These are phyloP conservation scores for Eucriotettix oculatus DNA, from an alignment of 2,888 invertebrate species.

Conservation along the genomic window DNA sequence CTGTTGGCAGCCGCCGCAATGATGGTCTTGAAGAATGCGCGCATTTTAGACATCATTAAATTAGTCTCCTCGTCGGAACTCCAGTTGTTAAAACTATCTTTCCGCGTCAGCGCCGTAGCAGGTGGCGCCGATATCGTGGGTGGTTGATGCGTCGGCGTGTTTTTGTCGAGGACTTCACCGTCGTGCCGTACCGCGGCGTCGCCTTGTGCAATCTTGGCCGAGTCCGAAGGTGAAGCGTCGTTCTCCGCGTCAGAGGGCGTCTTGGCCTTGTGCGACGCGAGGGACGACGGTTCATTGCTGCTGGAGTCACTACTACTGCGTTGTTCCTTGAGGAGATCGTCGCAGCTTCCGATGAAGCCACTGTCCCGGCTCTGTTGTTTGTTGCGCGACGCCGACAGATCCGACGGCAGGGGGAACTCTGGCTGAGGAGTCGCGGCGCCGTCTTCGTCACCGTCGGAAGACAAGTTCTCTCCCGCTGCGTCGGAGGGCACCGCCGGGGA, in stretches of 20 bases:
- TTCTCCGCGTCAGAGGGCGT: background rate
- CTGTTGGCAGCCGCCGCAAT: conserved; percentile 41
- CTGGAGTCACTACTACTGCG: conserved; percentile 4
- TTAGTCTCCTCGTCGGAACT: conserved; percentile 88
- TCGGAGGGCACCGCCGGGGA: background rate
- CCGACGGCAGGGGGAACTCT: conserved; percentile 33
- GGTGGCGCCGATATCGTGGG: conserved; percentile 34
- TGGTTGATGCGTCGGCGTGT: too few species aligned
- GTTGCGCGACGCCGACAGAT: conserved; percentile 30
- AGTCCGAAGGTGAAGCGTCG: background rate
- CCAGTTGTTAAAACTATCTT: conserved; percentile 88
- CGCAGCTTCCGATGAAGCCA: conserved; percentile 77
- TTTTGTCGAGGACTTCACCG: background rate
- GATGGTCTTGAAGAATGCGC: conserved; percentile 82
- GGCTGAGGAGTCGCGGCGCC: conserved; percentile 52
- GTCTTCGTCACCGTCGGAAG: conserved; percentile 29
- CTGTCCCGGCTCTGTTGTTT: conserved; percentile 76
- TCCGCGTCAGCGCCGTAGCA: conserved; percentile 47
- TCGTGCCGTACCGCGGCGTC: background rate
- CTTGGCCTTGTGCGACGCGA: background rate
- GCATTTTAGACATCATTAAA: conserved; percentile 88
- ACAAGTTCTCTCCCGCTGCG: background rate
- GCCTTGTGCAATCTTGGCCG: background rate
- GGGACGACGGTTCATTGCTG: background rate
- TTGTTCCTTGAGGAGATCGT: conserved; percentile 59